These are phyloP conservation scores for Drosophila azteca DNA, from an alignment of 1,140 invertebrate genomes.

Conservation along the genomic window DNA sequence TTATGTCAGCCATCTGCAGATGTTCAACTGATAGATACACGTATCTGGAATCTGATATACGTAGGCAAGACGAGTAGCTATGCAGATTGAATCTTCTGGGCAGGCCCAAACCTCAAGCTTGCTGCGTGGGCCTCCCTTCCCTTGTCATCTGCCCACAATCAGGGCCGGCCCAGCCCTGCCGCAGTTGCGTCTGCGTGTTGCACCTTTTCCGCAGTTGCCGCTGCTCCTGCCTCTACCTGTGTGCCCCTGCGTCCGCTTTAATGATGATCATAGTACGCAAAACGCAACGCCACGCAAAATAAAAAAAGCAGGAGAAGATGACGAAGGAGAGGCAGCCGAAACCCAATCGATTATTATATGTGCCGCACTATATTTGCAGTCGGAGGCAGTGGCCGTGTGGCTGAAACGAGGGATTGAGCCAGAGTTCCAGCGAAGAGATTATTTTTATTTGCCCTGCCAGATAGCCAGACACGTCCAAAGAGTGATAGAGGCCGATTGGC, in stretches of 20 bases:
- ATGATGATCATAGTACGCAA: conserved; percentile 79
- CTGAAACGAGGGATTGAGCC: not conserved
- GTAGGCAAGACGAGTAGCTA: conserved; percentile 45
- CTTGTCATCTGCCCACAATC: conserved; percentile 49
- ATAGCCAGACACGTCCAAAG: conserved; percentile 61
- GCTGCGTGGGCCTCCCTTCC: conserved; percentile 33
- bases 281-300: conserved; percentile 32
- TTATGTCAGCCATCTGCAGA: conserved; percentile 33
- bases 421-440: conserved; percentile 74
- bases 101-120: conserved; percentile 12
- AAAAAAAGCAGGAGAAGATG: conserved; percentile 11
- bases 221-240: conserved; percentile 35
- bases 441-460: conserved; percentile 67
- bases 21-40: conserved; percentile 18
- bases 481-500: conserved; percentile 61
- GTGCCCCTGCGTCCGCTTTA: conserved; percentile 51
- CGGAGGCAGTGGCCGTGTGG: conserved; percentile 11
- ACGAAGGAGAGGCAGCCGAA: conserved; percentile 67
- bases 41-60: conserved; percentile 34
- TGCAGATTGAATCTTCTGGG: conserved; percentile 31
- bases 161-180: conserved; percentile 64
- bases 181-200: conserved; percentile 62
- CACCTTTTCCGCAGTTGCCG: conserved; percentile 60
- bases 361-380: conserved; percentile 63
- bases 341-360: conserved; percentile 80